Evolutionary conservation across 2,888 invertebrate species (phyloP).

Genomic region (Melanophora roralis): DNA sequence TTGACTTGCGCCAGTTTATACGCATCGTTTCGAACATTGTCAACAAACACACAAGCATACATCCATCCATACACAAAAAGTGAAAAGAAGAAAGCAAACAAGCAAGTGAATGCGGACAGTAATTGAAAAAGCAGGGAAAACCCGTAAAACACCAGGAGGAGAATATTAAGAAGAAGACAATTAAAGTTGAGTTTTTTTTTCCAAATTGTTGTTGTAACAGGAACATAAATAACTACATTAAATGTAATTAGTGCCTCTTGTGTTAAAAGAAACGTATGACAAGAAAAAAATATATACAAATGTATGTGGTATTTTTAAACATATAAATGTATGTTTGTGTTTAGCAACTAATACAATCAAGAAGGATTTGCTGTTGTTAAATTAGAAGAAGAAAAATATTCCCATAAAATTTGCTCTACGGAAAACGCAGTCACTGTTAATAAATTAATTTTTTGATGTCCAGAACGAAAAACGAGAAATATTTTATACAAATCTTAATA

Average conservation of each 20-base stretch:
- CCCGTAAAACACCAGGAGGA: not conserved
- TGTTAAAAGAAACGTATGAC: slow-evolving; percentile 44
- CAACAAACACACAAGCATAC: not conserved
- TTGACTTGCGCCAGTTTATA: slow-evolving; percentile 23
- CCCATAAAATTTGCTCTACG: slow-evolving; percentile 22
- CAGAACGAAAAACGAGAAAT: not conserved
- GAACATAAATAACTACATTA: slow-evolving; percentile 53
- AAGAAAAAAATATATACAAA: slow-evolving; percentile 26
- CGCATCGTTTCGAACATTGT: not conserved
- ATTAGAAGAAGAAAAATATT: slow-evolving; percentile 1
- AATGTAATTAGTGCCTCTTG: slow-evolving; percentile 61
- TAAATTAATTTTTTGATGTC: slow-evolving; percentile 11
- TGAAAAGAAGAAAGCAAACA: slow-evolving; percentile 35
- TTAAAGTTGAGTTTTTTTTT: slow-evolving; percentile 28
- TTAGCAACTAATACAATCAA: slow-evolving; percentile 46
- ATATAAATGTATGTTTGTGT: too few species aligned
- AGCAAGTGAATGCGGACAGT: not conserved
- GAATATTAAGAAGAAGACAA: slow-evolving; percentile 16
- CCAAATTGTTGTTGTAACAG: slow-evolving; percentile 46
- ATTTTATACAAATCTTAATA: not conserved
- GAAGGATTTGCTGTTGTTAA: slow-evolving; percentile 39
- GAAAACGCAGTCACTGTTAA: slow-evolving; percentile 42
- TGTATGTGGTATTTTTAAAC: too few species aligned
- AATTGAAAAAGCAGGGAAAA: not conserved
- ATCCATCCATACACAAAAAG: not conserved